These are phyloP conservation scores for Australoheros facetus DNA, from an alignment of 2,797 vertebrate species.

Conservation along the genomic window DNA sequence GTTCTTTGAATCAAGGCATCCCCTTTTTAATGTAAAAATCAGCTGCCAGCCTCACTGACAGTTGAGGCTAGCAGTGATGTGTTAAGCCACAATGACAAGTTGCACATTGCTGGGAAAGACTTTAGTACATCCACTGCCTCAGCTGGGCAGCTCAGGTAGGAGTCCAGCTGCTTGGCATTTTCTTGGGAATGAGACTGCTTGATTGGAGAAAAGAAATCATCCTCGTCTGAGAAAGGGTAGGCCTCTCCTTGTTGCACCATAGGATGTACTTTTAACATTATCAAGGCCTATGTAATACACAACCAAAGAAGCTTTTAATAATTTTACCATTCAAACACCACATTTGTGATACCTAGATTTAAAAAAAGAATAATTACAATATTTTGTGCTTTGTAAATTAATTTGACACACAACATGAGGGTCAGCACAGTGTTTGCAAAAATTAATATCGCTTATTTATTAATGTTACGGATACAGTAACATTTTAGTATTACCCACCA, in stretches of 20 bases:
- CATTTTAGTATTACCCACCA: neutral
- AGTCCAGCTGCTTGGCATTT: neutral
- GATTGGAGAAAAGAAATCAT: neutral
- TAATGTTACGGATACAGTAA: neutral
- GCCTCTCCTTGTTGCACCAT: neutral
- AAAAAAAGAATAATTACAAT: neutral
- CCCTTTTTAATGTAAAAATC: neutral
- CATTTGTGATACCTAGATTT: neutral
- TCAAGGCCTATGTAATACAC: neutral
- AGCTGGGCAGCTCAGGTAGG: neutral
- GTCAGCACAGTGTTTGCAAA: neutral
- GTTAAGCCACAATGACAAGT: neutral
- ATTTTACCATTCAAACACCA: neutral
- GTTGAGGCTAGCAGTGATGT: neutral
- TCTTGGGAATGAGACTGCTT: neutral
- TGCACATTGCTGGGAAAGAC: too few relatives aligned
- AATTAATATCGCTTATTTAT: neutral
- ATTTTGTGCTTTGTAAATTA: neutral
- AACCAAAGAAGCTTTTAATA: neutral
- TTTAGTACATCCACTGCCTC: neutral
- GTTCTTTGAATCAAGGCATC: neutral
- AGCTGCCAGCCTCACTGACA: neutral
- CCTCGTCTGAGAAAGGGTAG: neutral
- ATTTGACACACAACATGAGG: neutral
- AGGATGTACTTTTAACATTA: neutral